Evolutionary conservation across 2,888 invertebrate genomes (phyloP), one percentile per base, ranked within the genome.

Genomic region (Acrobasis consociella): DNA sequence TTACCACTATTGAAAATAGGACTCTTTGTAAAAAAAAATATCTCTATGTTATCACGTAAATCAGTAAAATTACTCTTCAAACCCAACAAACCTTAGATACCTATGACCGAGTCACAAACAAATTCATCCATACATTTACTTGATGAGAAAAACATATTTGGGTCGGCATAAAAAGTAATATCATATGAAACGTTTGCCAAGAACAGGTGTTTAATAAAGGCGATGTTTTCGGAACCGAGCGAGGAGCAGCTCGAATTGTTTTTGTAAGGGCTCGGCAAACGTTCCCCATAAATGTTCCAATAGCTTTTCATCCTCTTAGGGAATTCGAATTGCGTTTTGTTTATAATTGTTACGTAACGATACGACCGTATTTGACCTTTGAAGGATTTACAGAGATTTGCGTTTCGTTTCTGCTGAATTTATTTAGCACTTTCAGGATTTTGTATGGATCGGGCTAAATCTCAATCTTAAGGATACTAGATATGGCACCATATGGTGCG

Each of bases 201-300:
- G 62, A 60, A 56, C 42, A 49, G 58, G 56, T 49, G 62, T 65
- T 62, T 62, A 60, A 65, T 62, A 65, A 62, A 60, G 39, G 42
- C 55, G 49, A 64, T 65, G 58, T 62, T 65, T 62, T 60, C 59
- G 31, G 31, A 31, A 8, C 22, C 50, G 52, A 39, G 39, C 62
- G 15, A 39, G 60, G 31, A 15, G 2, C 64, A 58, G 16, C 11
- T 42, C 49, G 50, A 55, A 52, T 65, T 62, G 62, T 65, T 62
- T 62, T 64, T 49, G 59, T 46, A 37, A 39, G 37, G 15, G 52
- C 58, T 53, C 58, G 37, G 53, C 10, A 46, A 46, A 46, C 13
- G 10, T 42, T 42, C 13, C 16, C 22, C 39, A 11, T 46, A 52
- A 52, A 17, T 58, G 17, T 46, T 11, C 46, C 46, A n/a, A 46